A percentile compares a stretch with the other conserved stretches of the same genome.
phyloP scores from a whole-genome alignment of 1,140 invertebrate species.

The Chironomus tepperi region DNA sequence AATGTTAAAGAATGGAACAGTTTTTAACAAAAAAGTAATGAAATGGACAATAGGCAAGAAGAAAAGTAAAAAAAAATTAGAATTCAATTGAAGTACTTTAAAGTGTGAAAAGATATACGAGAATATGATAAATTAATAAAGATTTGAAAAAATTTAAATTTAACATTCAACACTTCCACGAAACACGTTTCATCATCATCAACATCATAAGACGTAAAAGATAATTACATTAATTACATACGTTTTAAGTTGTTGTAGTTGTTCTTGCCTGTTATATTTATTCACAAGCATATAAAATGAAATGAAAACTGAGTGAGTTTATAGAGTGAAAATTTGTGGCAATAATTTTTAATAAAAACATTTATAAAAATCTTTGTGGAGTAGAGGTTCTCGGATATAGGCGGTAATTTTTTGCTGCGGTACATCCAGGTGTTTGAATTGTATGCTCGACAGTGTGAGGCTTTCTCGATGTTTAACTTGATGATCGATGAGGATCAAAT shows the following conservation, averaged over 20 bases:
- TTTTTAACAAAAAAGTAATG: no score
- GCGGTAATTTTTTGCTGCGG: no score
- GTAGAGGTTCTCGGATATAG: no score
- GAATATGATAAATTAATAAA: not conserved
- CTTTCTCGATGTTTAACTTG: no score
- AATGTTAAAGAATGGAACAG: not conserved
- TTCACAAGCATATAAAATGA: no score
- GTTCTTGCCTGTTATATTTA: not conserved
- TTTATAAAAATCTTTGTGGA: no score
- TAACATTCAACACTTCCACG: constrained; percentile 12
- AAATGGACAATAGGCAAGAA: not conserved
- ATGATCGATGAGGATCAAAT: no score
- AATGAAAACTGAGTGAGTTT: not conserved
- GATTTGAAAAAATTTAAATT: not conserved
- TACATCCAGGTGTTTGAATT: no score
- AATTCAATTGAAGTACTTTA: not conserved
- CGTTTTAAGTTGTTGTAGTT: not conserved
- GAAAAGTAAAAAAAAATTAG: not conserved
- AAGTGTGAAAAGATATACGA: not conserved
- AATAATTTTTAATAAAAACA: not conserved
- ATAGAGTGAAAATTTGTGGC: constrained; percentile 8
- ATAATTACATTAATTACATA: constrained; percentile 15
- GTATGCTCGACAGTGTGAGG: no score
- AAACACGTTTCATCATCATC: not conserved
- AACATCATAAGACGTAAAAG: not conserved